Percentiles rank a stretch among this genome's conserved stretches.
Conservation (phyloP, 2,888 invertebrate species). For the Mystacides longicornis region DNA sequence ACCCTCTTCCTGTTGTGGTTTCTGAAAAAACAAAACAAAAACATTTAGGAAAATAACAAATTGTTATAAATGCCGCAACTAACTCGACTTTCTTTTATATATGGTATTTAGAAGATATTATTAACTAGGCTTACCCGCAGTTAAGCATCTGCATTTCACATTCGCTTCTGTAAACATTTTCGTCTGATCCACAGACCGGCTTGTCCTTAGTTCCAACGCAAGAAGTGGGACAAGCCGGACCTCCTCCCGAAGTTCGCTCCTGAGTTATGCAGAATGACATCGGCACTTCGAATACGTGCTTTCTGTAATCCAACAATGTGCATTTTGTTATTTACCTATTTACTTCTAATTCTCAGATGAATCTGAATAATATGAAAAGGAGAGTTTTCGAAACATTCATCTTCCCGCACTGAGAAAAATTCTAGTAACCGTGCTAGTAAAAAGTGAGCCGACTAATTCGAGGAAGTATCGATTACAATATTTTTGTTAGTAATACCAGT, state of each 20-base stretch:
- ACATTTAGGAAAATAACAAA: neutral
- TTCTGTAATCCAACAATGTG: too few relatives aligned
- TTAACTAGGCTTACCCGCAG: conserved; percentile 69
- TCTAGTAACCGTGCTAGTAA: too few relatives aligned
- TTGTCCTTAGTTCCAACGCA: conserved; percentile 66
- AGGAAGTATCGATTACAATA: too few relatives aligned
- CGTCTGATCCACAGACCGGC: conserved; percentile 82
- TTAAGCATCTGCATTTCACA: conserved; percentile 85
- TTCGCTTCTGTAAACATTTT: conserved; percentile 78
- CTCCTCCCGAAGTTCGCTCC: conserved; percentile 62
- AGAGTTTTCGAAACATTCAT: too few relatives aligned
- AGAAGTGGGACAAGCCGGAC: conserved; percentile 61
- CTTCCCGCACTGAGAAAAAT: too few relatives aligned
- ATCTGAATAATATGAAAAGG: too few relatives aligned
- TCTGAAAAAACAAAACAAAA: conserved; percentile 28
- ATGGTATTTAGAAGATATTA: too few relatives aligned
- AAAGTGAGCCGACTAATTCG: too few relatives aligned
- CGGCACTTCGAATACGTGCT: conserved; percentile 88
- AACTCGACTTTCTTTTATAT: neutral
- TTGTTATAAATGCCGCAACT: neutral
- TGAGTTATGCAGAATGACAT: conserved; percentile 80
- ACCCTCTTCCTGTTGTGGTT: conserved; percentile 53
- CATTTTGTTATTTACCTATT: too few relatives aligned
- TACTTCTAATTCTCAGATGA: too few relatives aligned
- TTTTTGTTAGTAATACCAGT: too few relatives aligned